Conservation (phyloP, 1,140 invertebrate species). For the Panagrolaimus sp. region DNA sequence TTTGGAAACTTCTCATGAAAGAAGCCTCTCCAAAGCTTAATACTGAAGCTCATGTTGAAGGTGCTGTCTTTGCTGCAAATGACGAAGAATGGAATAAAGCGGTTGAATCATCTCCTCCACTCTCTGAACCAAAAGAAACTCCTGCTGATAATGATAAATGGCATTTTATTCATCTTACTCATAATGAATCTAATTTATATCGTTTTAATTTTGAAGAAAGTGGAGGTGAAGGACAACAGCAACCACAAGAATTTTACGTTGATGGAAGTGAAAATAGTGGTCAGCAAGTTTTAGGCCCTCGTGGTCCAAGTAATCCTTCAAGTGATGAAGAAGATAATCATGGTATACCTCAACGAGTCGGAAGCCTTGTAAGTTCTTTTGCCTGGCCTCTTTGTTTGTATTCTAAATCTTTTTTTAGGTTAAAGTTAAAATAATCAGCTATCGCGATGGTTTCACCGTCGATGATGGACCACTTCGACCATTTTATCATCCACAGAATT, state of each 20-base stretch:
- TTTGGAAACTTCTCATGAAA: conserved; percentile 68
- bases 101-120: conserved; percentile 24
- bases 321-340: no score
- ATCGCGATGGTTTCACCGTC: conserved; percentile 7
- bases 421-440: not conserved
- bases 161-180: conserved; percentile 48
- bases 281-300: conserved; percentile 1
- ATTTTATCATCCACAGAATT: not conserved
- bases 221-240: not conserved
- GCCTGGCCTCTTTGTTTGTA: not conserved
- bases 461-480: conserved; percentile 10
- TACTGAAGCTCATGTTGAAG: conserved; percentile 39
- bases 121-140: conserved; percentile 20
- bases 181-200: no score
- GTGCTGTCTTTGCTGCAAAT: conserved; percentile 42
- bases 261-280: conserved; percentile 5
- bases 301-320: not conserved
- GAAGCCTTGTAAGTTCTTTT: not conserved
- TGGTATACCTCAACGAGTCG: no score
- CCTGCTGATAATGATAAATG: conserved; percentile 51
- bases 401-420: not conserved
- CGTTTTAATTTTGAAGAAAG: no score
- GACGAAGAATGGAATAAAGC: conserved; percentile 28
- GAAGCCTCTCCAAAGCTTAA: conserved; percentile 40
- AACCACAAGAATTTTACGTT: not conserved